Conservation (phyloP, 2,113 vertebrate species). For the Cephalophus harveyi region DNA sequence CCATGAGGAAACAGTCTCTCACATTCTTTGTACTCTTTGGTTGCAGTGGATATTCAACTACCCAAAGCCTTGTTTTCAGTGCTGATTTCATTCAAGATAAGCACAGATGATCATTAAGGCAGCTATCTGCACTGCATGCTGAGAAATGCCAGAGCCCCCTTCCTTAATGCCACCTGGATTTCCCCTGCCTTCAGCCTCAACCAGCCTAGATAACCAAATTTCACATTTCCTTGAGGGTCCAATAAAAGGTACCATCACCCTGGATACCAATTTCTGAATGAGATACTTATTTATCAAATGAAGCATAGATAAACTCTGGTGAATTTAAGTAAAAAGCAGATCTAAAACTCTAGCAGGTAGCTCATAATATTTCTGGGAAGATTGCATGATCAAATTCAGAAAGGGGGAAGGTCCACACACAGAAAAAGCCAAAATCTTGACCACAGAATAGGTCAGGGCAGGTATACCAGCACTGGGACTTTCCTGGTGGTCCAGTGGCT, state of each 20-base stretch:
- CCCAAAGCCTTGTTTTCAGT: neutral
- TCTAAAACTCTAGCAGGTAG: neutral
- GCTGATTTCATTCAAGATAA: neutral
- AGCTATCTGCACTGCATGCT: neutral
- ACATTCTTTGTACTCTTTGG: neutral
- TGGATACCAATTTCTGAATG: constrained; percentile 20
- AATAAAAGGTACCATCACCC: neutral
- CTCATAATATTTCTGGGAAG: neutral
- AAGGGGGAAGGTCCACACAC: neutral
- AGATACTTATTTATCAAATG: constrained; percentile 19
- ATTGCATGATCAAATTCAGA: neutral
- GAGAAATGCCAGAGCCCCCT: neutral
- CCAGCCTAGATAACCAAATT: constrained; percentile 6
- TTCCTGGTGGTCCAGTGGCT: neutral
- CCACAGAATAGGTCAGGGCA: neutral
- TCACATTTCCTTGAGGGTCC: neutral
- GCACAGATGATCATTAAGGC: neutral
- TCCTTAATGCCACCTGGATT: neutral
- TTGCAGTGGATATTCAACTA: neutral
- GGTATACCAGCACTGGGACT: neutral
- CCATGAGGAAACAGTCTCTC: neutral
- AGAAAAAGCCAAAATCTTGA: neutral
- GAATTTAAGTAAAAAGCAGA: neutral
- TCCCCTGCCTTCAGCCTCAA: neutral
- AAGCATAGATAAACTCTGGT: constrained; percentile 32